phyloP scores from a whole-genome alignment of 1,140 invertebrate genomes.

The Ectropis grisescens region DNA sequence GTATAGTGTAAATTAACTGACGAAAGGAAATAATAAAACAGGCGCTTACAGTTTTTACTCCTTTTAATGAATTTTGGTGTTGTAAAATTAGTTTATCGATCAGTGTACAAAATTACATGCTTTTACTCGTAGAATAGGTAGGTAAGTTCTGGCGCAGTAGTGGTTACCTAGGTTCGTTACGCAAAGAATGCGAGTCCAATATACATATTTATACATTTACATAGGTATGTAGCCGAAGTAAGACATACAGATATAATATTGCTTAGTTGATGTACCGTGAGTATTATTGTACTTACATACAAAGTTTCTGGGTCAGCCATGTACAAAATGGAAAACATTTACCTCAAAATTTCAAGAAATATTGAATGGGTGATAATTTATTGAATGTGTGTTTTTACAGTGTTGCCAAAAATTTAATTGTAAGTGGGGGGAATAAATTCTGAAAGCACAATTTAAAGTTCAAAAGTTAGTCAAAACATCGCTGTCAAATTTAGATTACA shows the following conservation, averaged over 20 bases:
- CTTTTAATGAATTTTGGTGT: slow-evolving; percentile 63
- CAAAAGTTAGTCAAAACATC: too few species aligned
- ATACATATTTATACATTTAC: slow-evolving; percentile 33
- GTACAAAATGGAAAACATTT: slow-evolving; percentile 1
- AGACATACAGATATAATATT: slow-evolving; percentile 41
- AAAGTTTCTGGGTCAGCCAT: too few species aligned
- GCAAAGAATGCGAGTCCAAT: slow-evolving; percentile 31
- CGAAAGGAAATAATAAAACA: slow-evolving; percentile 52
- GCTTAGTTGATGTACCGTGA: slow-evolving; percentile 43
- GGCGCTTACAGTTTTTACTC: slow-evolving; percentile 40
- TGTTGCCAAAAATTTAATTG: too few species aligned
- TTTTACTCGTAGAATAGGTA: slow-evolving; percentile 46
- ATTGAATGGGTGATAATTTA: too few species aligned
- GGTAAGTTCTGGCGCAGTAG: slow-evolving; percentile 35
- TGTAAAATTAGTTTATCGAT: slow-evolving; percentile 54
- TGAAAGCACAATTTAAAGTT: too few species aligned
- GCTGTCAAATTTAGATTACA: too few species aligned
- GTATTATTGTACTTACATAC: slow-evolving; percentile 42
- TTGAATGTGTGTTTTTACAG: too few species aligned
- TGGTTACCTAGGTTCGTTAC: slow-evolving; percentile 26
- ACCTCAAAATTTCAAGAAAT: too few species aligned
- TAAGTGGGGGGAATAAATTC: too few species aligned
- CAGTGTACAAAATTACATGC: slow-evolving; percentile 65
- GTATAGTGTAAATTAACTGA: too few species aligned
- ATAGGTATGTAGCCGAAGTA: slow-evolving; percentile 28